Evolutionary conservation across 2,113 vertebrate species (phyloP).

Genomic region (Xyrauchen texanus): DNA sequence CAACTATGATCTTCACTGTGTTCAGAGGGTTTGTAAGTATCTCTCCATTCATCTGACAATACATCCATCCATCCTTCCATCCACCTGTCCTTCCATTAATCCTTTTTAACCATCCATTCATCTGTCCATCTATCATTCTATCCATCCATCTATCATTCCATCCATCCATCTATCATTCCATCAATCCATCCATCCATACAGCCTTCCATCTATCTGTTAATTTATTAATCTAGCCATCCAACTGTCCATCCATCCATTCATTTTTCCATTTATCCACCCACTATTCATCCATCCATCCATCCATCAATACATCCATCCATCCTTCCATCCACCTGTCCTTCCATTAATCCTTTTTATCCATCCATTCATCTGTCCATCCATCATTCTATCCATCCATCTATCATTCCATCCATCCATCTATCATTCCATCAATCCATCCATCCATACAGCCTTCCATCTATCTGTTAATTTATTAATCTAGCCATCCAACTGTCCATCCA

Average conservation of each 20-base stretch:
- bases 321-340: neutral
- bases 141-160: neutral
- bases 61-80: neutral
- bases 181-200: neutral
- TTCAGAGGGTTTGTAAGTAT: conserved; percentile 89
- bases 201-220: neutral
- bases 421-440: too few relatives aligned
- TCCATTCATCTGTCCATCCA: neutral
- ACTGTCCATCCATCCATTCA: too few relatives aligned
- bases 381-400: neutral
- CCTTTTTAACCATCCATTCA: neutral
- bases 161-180: neutral
- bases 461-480: too few relatives aligned
- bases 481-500: too few relatives aligned
- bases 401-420: too few relatives aligned
- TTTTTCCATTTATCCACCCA: too few relatives aligned
- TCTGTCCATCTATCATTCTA: neutral
- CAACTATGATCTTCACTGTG: conserved; percentile 73
- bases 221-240: too few relatives aligned
- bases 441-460: too few relatives aligned
- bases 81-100: neutral
- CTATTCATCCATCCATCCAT: too few relatives aligned
- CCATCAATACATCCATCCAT: neutral
- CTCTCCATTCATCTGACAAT: neutral
- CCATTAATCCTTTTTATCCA: neutral